Percentiles rank a stretch among this genome's conserved stretches.
Conservation (phyloP, 2,888 invertebrate genomes). For the Trilocha varians region DNA sequence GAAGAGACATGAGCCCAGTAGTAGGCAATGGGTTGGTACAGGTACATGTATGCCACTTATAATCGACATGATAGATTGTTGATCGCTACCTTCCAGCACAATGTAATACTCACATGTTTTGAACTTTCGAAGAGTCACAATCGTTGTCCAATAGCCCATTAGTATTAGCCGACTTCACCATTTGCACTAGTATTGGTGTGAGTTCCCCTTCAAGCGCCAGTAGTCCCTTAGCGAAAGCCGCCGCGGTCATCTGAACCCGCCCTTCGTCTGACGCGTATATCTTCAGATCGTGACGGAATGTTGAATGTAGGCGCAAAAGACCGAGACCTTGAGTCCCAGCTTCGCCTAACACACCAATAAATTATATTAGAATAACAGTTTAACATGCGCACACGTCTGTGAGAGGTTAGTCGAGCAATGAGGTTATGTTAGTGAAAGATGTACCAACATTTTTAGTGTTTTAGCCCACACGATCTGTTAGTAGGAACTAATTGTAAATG, state of each 20-base stretch:
- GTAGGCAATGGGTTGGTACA: too few relatives aligned
- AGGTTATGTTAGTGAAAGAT: too few relatives aligned
- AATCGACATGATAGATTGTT: too few relatives aligned
- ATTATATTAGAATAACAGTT: too few relatives aligned
- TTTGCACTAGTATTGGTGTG: constrained; percentile 98
- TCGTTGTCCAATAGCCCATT: constrained; percentile 98
- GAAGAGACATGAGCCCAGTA: too few relatives aligned
- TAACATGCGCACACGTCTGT: too few relatives aligned
- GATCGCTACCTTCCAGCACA: too few relatives aligned
- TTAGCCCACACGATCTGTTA: not conserved
- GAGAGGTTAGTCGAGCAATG: too few relatives aligned
- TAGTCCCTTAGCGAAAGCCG: constrained; percentile 98
- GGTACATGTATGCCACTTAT: too few relatives aligned
- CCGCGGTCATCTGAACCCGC: constrained; percentile 99
- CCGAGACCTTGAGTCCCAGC: constrained; percentile 96
- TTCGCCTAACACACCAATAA: too few relatives aligned
- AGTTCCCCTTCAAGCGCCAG: constrained; percentile 98
- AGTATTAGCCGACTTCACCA: constrained; percentile 99
- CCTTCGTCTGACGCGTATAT: constrained; percentile 99
- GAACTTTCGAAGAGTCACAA: constrained; percentile 96
- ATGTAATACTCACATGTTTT: constrained; percentile 88
- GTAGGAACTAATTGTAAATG: not conserved
- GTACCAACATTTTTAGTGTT: not conserved
- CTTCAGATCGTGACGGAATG: constrained; percentile 98
- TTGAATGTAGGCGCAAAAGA: constrained; percentile 93